Conservation (phyloP, 2,797 vertebrate species). For the Peromyscus nudipes region DNA sequence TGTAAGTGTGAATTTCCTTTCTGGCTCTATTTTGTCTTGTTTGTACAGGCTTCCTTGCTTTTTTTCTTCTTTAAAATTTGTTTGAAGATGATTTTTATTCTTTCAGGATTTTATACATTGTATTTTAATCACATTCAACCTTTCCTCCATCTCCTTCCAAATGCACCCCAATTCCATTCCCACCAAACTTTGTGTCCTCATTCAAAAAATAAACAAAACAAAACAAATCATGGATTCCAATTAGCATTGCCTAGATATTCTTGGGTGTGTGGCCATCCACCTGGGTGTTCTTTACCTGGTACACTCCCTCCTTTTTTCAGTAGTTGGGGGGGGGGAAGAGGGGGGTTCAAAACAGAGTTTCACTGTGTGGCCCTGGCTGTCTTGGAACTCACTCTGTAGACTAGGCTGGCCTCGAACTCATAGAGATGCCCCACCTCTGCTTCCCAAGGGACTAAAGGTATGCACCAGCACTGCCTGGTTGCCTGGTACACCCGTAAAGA, state of each 20-base stretch:
- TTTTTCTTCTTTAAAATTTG: not conserved
- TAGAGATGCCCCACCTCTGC: not conserved
- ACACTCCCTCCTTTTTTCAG: not conserved
- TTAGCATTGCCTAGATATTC: not conserved
- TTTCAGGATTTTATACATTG: not conserved
- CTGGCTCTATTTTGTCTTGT: not conserved
- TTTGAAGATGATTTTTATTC: not conserved
- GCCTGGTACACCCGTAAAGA: not conserved
- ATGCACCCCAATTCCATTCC: not conserved
- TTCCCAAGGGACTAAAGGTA: not conserved
- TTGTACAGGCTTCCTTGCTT: not conserved
- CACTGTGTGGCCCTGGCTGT: not conserved
- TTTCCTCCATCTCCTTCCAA: not conserved
- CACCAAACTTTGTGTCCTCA: not conserved
- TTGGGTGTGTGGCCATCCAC: not conserved
- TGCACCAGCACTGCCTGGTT: not conserved
- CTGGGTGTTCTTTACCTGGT: not conserved
- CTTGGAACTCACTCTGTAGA: not conserved
- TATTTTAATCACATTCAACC: not conserved
- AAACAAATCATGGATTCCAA: not conserved
- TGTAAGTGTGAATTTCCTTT: not conserved
- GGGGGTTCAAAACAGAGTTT: not conserved
- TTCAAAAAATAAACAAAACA: not conserved
- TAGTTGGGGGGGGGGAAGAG: too few relatives aligned
- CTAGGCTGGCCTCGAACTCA: not conserved